These are phyloP conservation scores for Crotalus viridis DNA, from an alignment of 2,113 vertebrate genomes.

Conservation along the genomic window DNA sequence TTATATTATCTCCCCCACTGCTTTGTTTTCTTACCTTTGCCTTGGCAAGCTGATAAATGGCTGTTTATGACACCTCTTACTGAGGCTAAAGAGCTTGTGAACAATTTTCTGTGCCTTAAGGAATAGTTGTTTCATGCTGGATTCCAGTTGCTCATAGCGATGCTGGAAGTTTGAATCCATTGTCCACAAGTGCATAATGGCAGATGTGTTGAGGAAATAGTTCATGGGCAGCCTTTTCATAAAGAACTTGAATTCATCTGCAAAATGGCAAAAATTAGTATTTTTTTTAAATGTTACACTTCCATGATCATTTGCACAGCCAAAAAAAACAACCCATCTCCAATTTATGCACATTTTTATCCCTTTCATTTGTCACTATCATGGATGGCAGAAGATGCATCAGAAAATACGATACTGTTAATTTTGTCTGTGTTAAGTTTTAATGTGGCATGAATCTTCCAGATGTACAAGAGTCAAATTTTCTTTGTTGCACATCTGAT, in stretches of 20 bases:
- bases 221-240: constrained; percentile 88
- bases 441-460: constrained; percentile 2
- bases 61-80: constrained; percentile 92
- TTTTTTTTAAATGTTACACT: constrained; percentile 6
- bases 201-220: constrained; percentile 90
- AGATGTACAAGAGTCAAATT: neutral
- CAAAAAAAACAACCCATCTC: neutral
- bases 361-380: neutral
- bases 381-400: neutral
- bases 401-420: neutral
- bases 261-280: constrained; percentile 41
- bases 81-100: constrained; percentile 94
- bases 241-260: constrained; percentile 96
- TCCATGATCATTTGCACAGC: neutral
- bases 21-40: constrained; percentile 77
- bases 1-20: accelerated
- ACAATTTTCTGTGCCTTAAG: constrained; percentile 89
- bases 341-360: neutral
- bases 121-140: constrained; percentile 84
- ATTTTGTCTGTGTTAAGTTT: neutral
- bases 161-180: constrained; percentile 90
- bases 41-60: constrained; percentile 86
- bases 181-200: constrained; percentile 91
- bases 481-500: neutral
- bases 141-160: constrained; percentile 89